Evolutionary conservation across 2,888 invertebrate species (phyloP), one percentile per base, ranked within the genome.

Genomic region (Ligdia adustata): DNA sequence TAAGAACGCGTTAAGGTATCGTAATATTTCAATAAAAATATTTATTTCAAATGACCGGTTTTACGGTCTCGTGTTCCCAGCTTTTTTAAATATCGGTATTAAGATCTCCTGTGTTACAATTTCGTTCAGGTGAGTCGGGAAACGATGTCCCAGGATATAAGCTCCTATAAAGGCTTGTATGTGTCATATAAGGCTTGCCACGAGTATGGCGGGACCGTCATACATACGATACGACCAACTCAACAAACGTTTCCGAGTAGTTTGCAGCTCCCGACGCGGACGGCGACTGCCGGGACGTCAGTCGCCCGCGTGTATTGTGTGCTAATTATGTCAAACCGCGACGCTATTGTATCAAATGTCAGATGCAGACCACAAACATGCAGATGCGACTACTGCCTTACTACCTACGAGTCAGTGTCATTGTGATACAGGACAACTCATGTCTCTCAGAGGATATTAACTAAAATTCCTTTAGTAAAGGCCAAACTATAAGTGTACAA

Each of bases 241-340:
- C n/a, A n/a, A n/a, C n/a, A n/a, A n/a, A n/a, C n/a, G n/a, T n/a
- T n/a, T n/a, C n/a, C n/a, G n/a, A n/a, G n/a, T n/a, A n/a, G n/a
- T n/a, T n/a, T n/a, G n/a, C n/a, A n/a, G n/a, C n/a, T n/a, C n/a
- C n/a, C n/a, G n/a, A n/a, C n/a, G 32, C 16, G 22, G 16, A 33
- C 16, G 16, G 27, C 9, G 13, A 15, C 11, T 22, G 15, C 16
- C 9, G 29, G 22, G 20, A 5, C 33, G 6, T 20, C 16, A 0
- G 7, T 6, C 6, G 9, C 9, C 9, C 15, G 20, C 20, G 4
- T 13, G 22, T 28, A 45, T 46, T 46, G 46, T 46, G 33, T 46
- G 46, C 15, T 24, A 39, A 46, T 22, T 22, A 22, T 46, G 15
- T 39, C 15, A 28, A 20, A 18, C 14, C 9, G 13, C 9, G 26